Evolutionary conservation across 2,113 vertebrate species (phyloP).

Genomic region (Percopsis transmontana): DNA sequence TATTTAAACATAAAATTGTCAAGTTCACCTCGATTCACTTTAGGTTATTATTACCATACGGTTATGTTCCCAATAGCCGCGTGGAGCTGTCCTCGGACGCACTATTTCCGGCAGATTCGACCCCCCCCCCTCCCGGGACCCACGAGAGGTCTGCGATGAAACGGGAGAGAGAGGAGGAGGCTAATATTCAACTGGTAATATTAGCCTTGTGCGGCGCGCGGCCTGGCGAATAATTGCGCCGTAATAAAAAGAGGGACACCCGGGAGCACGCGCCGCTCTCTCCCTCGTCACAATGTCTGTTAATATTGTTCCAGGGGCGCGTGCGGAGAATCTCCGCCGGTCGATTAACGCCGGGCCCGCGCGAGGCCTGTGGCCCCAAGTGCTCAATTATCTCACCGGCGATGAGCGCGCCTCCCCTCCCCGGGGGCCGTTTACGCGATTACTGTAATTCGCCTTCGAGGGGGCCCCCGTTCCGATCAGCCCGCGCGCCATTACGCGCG

Average conservation of each 20-base stretch:
- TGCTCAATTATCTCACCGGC: slow-evolving; percentile 89
- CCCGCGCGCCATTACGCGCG: slow-evolving; percentile 90
- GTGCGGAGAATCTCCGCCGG: slow-evolving; percentile 86
- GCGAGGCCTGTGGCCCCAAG: slow-evolving; percentile 82
- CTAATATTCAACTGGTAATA: slow-evolving; percentile 60
- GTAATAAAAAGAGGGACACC: slow-evolving; percentile 80
- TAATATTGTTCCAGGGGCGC: slow-evolving; percentile 84
- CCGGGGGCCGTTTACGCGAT: slow-evolving; percentile 88
- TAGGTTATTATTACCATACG: too few relatives aligned
- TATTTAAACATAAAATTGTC: too few relatives aligned
- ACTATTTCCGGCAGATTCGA: too few relatives aligned
- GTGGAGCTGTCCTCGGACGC: too few relatives aligned
- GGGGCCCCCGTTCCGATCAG: slow-evolving; percentile 93
- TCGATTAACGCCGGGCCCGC: slow-evolving; percentile 80
- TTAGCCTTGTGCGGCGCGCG: slow-evolving; percentile 58
- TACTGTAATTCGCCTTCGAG: slow-evolving; percentile 93
- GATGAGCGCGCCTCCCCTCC: slow-evolving; percentile 81
- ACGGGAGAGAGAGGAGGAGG: slow-evolving; percentile 61
- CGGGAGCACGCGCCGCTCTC: slow-evolving; percentile 78
- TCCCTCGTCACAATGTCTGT: slow-evolving; percentile 69
- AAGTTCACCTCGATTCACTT: too few relatives aligned
- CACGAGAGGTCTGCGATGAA: slow-evolving; percentile 38
- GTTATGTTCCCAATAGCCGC: too few relatives aligned
- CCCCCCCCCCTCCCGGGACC: too few relatives aligned
- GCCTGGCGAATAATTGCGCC: slow-evolving; percentile 66